A percentile compares a stretch with the other conserved stretches of the same genome.
Conservation (phyloP, 2,888 invertebrate species). For the Strigamia maritima region DNA sequence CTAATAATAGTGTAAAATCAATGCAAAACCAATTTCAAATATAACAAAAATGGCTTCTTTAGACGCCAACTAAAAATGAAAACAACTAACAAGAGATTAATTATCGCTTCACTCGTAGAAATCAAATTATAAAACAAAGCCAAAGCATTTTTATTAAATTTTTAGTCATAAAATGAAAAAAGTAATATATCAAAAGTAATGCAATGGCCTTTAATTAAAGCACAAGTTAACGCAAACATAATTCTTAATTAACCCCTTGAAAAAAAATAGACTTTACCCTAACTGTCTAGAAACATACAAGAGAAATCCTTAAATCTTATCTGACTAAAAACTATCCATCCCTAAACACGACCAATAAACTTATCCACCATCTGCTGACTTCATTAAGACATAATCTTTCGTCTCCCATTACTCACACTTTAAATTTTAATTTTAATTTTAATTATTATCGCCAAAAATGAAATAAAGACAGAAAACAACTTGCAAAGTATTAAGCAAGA, state of each 20-base stretch:
- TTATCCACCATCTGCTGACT: constrained; percentile 26
- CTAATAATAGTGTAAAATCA: too few relatives aligned
- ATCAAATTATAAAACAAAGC: not conserved
- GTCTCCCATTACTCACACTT: constrained; percentile 1
- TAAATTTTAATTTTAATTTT: constrained; percentile 28
- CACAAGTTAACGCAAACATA: not conserved
- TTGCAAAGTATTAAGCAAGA: not conserved
- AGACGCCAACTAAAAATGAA: not conserved
- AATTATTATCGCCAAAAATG: constrained; percentile 25
- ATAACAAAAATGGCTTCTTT: not conserved
- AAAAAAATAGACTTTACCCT: not conserved
- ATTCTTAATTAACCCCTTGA: not conserved
- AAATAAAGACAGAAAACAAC: constrained; percentile 4
- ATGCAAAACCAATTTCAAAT: too few relatives aligned
- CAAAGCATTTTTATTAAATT: not conserved
- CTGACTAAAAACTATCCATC: constrained; percentile 18
- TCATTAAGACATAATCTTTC: constrained; percentile 31
- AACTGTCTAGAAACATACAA: constrained; percentile 1
- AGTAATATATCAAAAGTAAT: not conserved
- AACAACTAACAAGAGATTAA: not conserved
- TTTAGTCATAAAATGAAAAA: not conserved
- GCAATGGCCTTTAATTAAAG: not conserved
- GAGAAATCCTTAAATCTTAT: constrained; percentile 22
- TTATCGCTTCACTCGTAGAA: not conserved
- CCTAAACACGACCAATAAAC: constrained; percentile 10